Evolutionary conservation across 2,113 vertebrate genomes (phyloP).

Genomic region (Muntiacus muntjak): DNA sequence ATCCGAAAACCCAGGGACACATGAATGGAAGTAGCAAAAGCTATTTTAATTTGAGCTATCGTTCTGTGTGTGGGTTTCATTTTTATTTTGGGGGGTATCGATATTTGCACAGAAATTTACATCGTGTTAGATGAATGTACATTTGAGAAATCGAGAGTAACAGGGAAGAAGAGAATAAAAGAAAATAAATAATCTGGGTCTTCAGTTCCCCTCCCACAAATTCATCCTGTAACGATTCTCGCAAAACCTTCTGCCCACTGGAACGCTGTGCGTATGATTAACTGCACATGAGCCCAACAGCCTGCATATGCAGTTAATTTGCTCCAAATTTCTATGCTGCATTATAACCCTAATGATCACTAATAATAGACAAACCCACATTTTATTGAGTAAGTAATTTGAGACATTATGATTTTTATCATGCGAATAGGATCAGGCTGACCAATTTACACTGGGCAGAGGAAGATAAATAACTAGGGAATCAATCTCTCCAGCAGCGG

Average conservation of each 20-base stretch:
- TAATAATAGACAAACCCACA: conserved; percentile 88
- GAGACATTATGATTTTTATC: conserved; percentile 84
- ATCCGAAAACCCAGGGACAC: conserved; percentile 46
- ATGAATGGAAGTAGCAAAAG: conserved; percentile 54
- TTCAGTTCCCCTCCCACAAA: conserved; percentile 71
- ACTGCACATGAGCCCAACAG: conserved; percentile 82
- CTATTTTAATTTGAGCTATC: conserved; percentile 69
- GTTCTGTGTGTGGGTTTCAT: neutral
- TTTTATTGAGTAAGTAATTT: conserved; percentile 89
- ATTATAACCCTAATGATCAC: conserved; percentile 87
- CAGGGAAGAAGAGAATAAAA: neutral
- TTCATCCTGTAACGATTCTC: conserved; percentile 76
- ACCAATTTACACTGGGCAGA: conserved; percentile 82
- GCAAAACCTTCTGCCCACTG: conserved; percentile 77
- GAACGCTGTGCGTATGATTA: conserved; percentile 79
- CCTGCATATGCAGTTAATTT: conserved; percentile 85
- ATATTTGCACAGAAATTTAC: conserved; percentile 51
- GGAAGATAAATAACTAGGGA: conserved; percentile 82
- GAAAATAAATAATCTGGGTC: conserved; percentile 48
- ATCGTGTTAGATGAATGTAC: conserved; percentile 57
- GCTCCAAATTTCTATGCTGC: conserved; percentile 85
- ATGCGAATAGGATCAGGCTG: conserved; percentile 79
- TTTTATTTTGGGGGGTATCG: neutral
- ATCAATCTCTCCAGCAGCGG: conserved; percentile 76
- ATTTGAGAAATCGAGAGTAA: conserved; percentile 69